phyloP scores from a whole-genome alignment of 2,797 vertebrate genomes.

The Sebastes trivittatus region DNA sequence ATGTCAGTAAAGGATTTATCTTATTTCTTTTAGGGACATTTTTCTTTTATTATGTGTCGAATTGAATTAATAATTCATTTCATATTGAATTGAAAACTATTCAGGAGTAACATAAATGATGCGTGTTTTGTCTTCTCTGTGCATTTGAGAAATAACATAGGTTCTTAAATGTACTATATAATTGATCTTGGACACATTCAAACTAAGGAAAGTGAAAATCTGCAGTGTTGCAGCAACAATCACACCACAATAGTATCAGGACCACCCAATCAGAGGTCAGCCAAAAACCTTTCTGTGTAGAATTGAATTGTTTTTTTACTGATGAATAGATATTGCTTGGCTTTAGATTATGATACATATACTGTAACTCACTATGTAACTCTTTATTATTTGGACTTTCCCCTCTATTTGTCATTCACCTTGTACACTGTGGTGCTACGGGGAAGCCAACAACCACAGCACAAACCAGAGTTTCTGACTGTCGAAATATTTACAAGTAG shows the following conservation, averaged over 20 bases:
- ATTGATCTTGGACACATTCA: neutral
- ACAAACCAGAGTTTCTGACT: neutral
- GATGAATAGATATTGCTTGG: neutral
- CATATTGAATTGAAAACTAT: neutral
- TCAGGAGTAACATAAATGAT: neutral
- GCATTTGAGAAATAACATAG: neutral
- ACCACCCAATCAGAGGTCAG: neutral
- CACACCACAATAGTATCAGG: neutral
- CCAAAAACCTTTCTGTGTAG: neutral
- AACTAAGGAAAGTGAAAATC: neutral
- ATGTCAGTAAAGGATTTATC: neutral
- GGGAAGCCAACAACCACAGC: neutral
- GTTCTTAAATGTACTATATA: neutral
- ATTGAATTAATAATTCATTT: too few relatives aligned
- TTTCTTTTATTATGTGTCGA: too few relatives aligned
- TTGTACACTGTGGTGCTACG: neutral
- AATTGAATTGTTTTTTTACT: neutral
- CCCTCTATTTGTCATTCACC: neutral
- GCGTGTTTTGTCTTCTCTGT: neutral
- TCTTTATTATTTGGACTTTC: neutral
- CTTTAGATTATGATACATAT: neutral
- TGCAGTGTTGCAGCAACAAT: neutral
- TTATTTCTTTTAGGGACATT: neutral
- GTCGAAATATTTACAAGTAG: neutral
- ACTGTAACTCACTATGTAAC: neutral